Percentiles rank a stretch among this genome's conserved stretches.
phyloP scores from a whole-genome alignment of 1,140 invertebrate species.

The Eurosta solidaginis region DNA sequence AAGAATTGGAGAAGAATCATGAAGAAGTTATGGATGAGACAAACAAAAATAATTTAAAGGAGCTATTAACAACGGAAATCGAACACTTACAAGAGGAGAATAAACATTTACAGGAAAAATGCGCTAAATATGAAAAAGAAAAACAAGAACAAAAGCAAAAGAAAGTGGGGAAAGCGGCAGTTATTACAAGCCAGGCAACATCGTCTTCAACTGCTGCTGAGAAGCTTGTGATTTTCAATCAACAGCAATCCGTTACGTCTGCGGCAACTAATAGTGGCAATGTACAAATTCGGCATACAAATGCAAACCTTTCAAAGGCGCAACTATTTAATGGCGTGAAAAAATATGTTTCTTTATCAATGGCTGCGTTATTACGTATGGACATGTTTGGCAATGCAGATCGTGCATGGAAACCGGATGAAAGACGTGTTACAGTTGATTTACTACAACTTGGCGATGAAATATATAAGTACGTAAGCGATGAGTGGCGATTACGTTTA shows the following conservation, averaged over 20 bases:
- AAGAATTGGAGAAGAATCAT: not conserved
- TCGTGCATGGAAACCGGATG: conserved; percentile 51
- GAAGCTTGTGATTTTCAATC: not conserved
- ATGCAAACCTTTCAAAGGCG: conserved; percentile 44
- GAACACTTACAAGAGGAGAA: not conserved
- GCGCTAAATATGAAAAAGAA: not conserved
- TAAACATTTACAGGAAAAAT: not conserved
- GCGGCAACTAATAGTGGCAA: not conserved
- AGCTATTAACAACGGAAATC: not conserved
- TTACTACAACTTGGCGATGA: conserved; percentile 47
- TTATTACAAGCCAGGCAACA: not conserved
- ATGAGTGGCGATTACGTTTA: conserved; percentile 54
- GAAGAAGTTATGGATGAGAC: not conserved
- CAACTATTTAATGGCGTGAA: conserved; percentile 54
- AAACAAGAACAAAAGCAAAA: conserved; percentile 3
- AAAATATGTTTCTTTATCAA: conserved; percentile 49
- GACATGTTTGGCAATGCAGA: conserved; percentile 52
- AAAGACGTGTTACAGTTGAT: conserved; percentile 45
- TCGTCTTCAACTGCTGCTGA: not conserved
- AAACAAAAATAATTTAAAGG: not conserved
- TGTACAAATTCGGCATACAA: too few relatives aligned
- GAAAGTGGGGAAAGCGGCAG: not conserved
- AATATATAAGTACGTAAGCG: conserved; percentile 46
- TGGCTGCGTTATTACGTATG: conserved; percentile 52
- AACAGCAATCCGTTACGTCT: not conserved